Percentiles rank a stretch among this genome's conserved stretches.
Conservation (phyloP, 2,113 vertebrate genomes). For the Naja naja region DNA sequence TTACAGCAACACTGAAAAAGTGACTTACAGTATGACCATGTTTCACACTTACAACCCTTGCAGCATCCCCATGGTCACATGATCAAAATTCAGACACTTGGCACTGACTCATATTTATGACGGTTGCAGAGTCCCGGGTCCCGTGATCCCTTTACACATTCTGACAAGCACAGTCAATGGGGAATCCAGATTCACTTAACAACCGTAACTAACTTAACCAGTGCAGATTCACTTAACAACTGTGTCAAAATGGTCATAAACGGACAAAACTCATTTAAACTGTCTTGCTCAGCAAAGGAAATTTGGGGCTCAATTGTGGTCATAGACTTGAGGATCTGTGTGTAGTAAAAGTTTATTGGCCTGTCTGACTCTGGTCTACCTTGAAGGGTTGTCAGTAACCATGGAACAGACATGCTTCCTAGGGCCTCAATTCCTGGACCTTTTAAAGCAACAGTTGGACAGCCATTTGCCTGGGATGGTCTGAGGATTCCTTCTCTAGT, state of each 20-base stretch:
- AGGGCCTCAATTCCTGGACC: neutral
- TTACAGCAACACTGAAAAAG: neutral
- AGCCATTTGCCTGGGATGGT: neutral
- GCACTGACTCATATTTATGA: neutral
- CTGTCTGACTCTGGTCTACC: neutral
- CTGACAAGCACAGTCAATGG: neutral
- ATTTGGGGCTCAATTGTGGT: neutral
- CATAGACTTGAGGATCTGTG: neutral
- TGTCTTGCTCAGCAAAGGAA: neutral
- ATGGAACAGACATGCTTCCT: neutral
- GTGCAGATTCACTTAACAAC: no score
- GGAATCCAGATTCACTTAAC: neutral
- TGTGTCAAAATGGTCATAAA: neutral
- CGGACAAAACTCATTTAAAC: neutral
- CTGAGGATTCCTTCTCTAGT: no score
- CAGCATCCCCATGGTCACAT: neutral
- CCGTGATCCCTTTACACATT: neutral
- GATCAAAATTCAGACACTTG: neutral
- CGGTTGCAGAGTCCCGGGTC: neutral
- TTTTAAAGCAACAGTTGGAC: neutral
- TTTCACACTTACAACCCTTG: neutral
- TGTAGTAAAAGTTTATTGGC: neutral
- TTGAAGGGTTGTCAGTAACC: neutral
- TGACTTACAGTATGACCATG: neutral
- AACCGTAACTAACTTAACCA: neutral